These are phyloP conservation scores for Galagoides demidoff DNA, from an alignment of 2,797 vertebrate genomes.

Conservation along the genomic window DNA sequence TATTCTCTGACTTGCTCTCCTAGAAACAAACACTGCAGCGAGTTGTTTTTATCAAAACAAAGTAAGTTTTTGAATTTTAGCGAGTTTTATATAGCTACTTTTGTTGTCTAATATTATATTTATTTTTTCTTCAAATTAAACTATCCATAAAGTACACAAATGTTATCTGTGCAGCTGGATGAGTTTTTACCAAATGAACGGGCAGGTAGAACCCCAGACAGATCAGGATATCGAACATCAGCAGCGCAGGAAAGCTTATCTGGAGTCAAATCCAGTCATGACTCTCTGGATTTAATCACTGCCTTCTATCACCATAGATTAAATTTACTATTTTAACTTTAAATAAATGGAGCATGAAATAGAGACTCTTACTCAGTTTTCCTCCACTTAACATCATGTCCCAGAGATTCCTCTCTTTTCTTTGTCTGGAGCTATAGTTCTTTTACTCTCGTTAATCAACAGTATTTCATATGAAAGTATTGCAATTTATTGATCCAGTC, in stretches of 20 bases:
- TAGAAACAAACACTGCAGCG: neutral
- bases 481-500: neutral
- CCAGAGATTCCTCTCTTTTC: neutral
- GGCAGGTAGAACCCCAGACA: neutral
- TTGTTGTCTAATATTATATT: neutral
- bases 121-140: neutral
- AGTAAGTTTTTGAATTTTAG: too few species aligned
- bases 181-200: neutral
- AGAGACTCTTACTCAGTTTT: neutral
- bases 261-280: neutral
- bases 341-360: neutral
- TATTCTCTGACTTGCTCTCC: neutral
- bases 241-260: neutral
- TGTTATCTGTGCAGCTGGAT: neutral
- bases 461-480: neutral
- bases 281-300: neutral
- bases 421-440: neutral
- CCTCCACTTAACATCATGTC: neutral
- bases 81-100: neutral
- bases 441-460: neutral
- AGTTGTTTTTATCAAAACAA: too few species aligned
- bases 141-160: neutral
- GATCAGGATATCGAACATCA: neutral
- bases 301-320: neutral
- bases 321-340: neutral